Percentiles rank a stretch among this genome's conserved stretches.
These are phyloP conservation scores for Thunnus thynnus DNA, from an alignment of 2,113 vertebrate species.

Conservation along the genomic window DNA sequence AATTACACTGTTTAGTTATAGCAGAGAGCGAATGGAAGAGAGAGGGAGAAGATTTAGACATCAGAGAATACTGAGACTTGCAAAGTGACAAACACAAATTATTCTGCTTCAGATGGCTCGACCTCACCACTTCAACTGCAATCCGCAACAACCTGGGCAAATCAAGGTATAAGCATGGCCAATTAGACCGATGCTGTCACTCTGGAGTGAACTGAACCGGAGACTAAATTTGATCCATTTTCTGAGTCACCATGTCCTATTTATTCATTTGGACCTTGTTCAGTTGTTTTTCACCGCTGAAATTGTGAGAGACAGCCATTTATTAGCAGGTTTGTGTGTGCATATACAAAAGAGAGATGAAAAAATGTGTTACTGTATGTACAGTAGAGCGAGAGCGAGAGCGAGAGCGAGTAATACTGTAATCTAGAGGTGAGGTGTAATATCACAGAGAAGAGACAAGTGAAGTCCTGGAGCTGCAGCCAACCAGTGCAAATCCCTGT, in stretches of 20 bases:
- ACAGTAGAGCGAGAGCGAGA: constrained; percentile 21
- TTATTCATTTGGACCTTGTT: constrained; percentile 8
- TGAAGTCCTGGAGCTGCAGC: constrained; percentile 60
- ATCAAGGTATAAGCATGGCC: constrained; percentile 6
- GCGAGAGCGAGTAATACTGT: constrained; percentile 32
- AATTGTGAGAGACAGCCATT: constrained; percentile 25
- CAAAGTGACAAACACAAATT: constrained; percentile 44
- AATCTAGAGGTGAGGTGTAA: constrained; percentile 62
- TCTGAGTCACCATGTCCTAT: constrained; percentile 1
- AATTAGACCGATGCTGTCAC: constrained; percentile 43
- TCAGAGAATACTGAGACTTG: constrained; percentile 30
- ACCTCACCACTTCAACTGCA: constrained; percentile 5
- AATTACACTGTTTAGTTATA: constrained; percentile 66
- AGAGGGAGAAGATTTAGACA: constrained; percentile 32
- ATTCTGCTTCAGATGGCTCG: constrained; percentile 35
- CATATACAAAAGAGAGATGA: not conserved
- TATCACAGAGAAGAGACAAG: constrained; percentile 62
- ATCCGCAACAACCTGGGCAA: constrained; percentile 1
- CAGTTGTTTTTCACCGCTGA: constrained; percentile 23
- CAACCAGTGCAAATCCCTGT: constrained; percentile 67
- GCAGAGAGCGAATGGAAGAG: constrained; percentile 31
- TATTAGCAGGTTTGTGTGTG: not conserved
- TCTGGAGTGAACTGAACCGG: not conserved
- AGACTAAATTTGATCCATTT: constrained; percentile 28
- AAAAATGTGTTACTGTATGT: not conserved